phyloP scores from a whole-genome alignment of 2,888 invertebrate species.

The Acanthococcus lagerstroemiae region DNA sequence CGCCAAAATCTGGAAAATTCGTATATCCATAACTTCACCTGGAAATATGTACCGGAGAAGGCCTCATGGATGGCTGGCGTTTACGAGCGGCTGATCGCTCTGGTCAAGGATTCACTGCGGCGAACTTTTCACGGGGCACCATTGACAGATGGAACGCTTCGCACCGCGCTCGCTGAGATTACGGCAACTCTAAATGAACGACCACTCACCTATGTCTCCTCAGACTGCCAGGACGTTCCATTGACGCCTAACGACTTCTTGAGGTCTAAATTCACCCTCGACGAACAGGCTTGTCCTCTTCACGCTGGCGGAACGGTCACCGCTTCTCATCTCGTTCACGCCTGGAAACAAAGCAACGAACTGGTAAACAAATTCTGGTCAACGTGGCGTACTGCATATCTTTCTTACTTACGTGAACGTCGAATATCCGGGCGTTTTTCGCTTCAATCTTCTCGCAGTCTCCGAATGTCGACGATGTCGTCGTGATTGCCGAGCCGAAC shows the following conservation, averaged over 20 bases:
- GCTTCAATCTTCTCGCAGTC: too few species aligned
- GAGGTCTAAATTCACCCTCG: not conserved
- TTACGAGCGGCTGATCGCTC: not conserved
- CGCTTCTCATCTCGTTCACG: not conserved
- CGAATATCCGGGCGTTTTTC: too few species aligned
- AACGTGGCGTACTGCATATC: not conserved
- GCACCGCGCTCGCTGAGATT: not conserved
- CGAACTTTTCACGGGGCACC: not conserved
- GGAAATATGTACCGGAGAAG: not conserved
- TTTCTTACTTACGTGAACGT: too few species aligned
- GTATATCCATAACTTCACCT: not conserved
- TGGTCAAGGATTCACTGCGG: not conserved
- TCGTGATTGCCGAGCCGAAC: not conserved
- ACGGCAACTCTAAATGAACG: not conserved
- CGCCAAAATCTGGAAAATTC: not conserved
- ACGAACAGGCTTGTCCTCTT: not conserved
- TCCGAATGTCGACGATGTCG: not conserved
- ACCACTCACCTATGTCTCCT: not conserved
- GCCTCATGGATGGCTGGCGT: not conserved
- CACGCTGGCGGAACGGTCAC: not conserved
- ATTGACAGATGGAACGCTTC: not conserved
- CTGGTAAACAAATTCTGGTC: not conserved
- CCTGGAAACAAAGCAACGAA: not conserved
- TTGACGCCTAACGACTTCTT: not conserved
- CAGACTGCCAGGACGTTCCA: not conserved